Conservation (phyloP, 2,797 vertebrate genomes). For the Rhadinocentrus ornatus region DNA sequence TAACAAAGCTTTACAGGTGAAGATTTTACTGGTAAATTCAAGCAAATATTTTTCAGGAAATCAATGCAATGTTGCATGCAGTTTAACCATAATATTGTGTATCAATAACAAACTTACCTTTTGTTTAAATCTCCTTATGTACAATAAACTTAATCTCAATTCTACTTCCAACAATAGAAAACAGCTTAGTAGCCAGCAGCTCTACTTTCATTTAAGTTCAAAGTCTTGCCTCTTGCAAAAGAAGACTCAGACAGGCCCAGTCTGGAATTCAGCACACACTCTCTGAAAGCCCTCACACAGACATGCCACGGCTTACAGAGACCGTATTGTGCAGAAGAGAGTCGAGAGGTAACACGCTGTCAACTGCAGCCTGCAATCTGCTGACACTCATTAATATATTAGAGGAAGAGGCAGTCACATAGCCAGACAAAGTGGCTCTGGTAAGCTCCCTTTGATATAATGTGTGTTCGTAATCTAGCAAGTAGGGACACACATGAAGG, state of each 20-base stretch:
- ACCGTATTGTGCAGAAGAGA: slow-evolving; percentile 38
- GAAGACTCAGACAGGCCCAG: slow-evolving; percentile 7
- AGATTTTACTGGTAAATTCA: background rate
- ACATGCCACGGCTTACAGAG: slow-evolving; percentile 44
- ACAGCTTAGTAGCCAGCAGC: background rate
- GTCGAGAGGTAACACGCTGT: slow-evolving; percentile 13
- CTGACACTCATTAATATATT: slow-evolving; percentile 41
- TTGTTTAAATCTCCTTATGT: background rate
- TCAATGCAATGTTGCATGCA: background rate
- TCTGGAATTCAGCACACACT: slow-evolving; percentile 31
- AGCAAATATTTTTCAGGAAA: background rate
- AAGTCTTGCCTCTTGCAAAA: slow-evolving; percentile 1
- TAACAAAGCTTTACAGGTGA: too few relatives aligned
- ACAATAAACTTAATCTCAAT: background rate
- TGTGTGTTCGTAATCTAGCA: background rate
- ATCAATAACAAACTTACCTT: background rate
- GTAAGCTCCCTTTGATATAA: background rate
- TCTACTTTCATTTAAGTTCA: background rate
- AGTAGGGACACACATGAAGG: background rate
- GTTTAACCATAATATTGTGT: background rate
- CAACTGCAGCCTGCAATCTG: slow-evolving; percentile 36
- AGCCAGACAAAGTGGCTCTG: background rate
- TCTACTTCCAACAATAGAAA: background rate
- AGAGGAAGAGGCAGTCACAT: slow-evolving; percentile 1
- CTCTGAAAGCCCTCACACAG: background rate